Base-by-base conservation (phyloP, 2,888 invertebrate genomes). In the Tetropium fuscum region DNA sequence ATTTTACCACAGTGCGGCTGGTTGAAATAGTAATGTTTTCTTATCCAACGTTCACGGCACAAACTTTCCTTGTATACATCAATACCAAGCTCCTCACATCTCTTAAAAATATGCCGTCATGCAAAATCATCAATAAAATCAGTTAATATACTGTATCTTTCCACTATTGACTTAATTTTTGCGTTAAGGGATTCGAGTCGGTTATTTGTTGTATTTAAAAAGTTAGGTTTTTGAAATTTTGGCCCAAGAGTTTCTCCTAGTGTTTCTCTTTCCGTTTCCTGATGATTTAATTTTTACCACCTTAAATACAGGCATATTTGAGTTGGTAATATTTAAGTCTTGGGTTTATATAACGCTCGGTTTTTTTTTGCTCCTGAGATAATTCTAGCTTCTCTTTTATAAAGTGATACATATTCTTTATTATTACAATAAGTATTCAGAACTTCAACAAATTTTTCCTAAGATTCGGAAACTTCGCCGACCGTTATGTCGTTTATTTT, bases 181-280 rank as follows among this genome's bases (percentile, higher is more conserved):
- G 38, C 38, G 15, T 38, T 38, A 38, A 38, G 16, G 38, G 38
- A 38, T 6, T 38, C 38, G 18, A 38, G 38, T 16, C 38, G 11
- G 15, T 38, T 38, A 38, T 38, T 38, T 38, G 38, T 38, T 15
- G 38, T 38, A 16, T 38, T 38, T 38, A 38, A 38, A 38, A 38
- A 38, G 18, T 40, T 40, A 11, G 19, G 10, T 40, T 40, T 19
- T 13, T 38, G 38, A 16, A 38, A 38, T 38, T 38, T 15, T 38
- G 38, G 19, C 6, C 19, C 40, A 20, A 40, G 20, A n/a, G 40
- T 40, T n/a, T n/a, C n/a, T n/a, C n/a, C n/a, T n/a, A n/a, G n/a
- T n/a, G n/a, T n/a, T n/a, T n/a, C n/a, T n/a, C n/a, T n/a, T n/a
- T n/a, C n/a, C n/a, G n/a, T n/a, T n/a, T n/a, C n/a, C n/a, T n/a